These are phyloP conservation scores for Leptopilina clavipes DNA, from an alignment of 1,140 invertebrate genomes.

Conservation along the genomic window DNA sequence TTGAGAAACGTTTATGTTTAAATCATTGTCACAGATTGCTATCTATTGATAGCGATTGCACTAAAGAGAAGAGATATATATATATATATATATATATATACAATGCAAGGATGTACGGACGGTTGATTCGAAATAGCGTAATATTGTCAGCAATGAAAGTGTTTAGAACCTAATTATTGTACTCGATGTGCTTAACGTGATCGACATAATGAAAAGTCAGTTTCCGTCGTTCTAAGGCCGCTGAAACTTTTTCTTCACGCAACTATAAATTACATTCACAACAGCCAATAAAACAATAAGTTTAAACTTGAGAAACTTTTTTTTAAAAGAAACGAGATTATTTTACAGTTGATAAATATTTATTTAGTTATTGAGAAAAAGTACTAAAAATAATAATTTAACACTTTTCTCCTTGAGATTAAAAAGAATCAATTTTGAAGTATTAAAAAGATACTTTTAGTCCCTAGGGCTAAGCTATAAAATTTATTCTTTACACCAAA, in stretches of 20 bases:
- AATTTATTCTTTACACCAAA: too few species aligned
- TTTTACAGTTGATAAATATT: too few species aligned
- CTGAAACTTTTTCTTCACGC: background rate
- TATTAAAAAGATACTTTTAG: too few species aligned
- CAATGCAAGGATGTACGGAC: conserved; percentile 1
- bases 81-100: background rate
- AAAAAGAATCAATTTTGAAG: too few species aligned
- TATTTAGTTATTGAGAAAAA: too few species aligned
- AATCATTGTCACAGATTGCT: background rate
- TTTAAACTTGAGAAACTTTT: too few species aligned
- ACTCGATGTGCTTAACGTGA: background rate
- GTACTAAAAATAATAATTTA: too few species aligned
- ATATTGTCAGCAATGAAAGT: conserved; percentile 11
- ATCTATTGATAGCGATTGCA: background rate
- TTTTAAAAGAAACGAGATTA: too few species aligned
- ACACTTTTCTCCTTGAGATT: too few species aligned
- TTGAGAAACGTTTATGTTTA: background rate
- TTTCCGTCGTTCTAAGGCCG: background rate
- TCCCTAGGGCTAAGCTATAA: too few species aligned
- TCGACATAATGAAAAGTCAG: background rate
- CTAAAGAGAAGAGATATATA: too few species aligned
- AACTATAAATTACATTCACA: background rate
- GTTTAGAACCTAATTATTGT: conserved; percentile 1
- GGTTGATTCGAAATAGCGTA: background rate
- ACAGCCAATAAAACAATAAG: background rate